These are phyloP conservation scores for Gymnothorax reevesii DNA, from an alignment of 2,797 vertebrate genomes.

Conservation along the genomic window DNA sequence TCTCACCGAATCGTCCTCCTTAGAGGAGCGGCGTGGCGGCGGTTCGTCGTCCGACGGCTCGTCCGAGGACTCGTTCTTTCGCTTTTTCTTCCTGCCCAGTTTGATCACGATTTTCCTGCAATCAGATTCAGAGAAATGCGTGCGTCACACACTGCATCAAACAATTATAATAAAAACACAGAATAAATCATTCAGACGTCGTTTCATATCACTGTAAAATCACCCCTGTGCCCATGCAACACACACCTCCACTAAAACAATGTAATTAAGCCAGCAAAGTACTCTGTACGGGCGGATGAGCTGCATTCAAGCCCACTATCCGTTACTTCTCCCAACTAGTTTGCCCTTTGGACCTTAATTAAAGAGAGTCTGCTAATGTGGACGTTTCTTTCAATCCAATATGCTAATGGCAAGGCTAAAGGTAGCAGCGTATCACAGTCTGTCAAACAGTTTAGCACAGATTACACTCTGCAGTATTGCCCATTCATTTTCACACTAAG, in stretches of 20 bases:
- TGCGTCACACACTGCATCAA: neutral
- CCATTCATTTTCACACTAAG: neutral
- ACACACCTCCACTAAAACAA: neutral
- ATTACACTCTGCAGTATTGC: neutral
- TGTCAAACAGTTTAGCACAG: neutral
- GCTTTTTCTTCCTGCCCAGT: slow-evolving; percentile 93
- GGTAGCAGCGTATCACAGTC: neutral
- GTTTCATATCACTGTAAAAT: neutral
- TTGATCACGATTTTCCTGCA: slow-evolving; percentile 96
- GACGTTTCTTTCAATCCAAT: neutral
- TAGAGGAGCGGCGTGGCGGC: slow-evolving; percentile 73
- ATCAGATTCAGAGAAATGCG: neutral
- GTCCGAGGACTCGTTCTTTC: slow-evolving; percentile 92
- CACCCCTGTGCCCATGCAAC: neutral
- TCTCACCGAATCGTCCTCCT: slow-evolving; percentile 86
- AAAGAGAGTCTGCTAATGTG: neutral
- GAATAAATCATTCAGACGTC: neutral
- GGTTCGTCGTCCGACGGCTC: slow-evolving; percentile 88
- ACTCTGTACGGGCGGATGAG: neutral
- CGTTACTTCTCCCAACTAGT: neutral
- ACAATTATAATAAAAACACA: neutral
- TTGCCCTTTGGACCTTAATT: neutral
- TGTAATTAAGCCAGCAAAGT: neutral
- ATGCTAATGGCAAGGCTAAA: neutral
- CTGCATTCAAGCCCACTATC: neutral